These are phyloP conservation scores for Parazoanthus swiftii DNA, from an alignment of 92 coral and sea anemone species.

Conservation along the genomic window DNA sequence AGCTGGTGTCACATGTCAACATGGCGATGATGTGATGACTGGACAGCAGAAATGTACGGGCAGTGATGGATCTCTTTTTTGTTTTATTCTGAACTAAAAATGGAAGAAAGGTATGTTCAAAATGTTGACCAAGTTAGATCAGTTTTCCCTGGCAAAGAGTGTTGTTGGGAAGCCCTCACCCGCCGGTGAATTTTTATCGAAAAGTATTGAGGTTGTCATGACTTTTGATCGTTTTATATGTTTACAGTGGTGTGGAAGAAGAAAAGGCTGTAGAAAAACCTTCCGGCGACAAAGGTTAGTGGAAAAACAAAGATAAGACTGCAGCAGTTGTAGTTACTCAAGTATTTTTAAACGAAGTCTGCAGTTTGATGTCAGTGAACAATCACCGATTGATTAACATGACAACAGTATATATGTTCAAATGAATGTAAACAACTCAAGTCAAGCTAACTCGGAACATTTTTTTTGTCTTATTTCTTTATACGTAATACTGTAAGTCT, in stretches of 20 bases:
- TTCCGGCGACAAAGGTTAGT: slow-evolving; percentile 14
- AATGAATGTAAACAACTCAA: background rate
- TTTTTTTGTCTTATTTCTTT: background rate
- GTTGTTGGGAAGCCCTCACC: background rate
- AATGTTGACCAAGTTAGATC: background rate
- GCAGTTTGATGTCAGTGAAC: background rate
- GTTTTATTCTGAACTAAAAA: slow-evolving; percentile 8
- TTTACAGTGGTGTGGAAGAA: slow-evolving; percentile 34
- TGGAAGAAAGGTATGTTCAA: slow-evolving; percentile 31
- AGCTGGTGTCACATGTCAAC: slow-evolving; percentile 36
- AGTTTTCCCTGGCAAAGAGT: background rate
- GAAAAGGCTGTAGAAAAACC: slow-evolving; percentile 3
- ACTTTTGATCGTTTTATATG: background rate
- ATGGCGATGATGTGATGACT: slow-evolving; percentile 43
- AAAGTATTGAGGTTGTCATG: slow-evolving; percentile 26
- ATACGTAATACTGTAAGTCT: background rate
- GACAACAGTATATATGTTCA: no score
- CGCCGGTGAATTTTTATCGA: slow-evolving; percentile 3
- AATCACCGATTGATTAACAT: background rate
- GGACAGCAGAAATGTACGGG: background rate
- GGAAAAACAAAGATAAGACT: background rate
- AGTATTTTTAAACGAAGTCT: background rate
- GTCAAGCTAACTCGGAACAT: background rate
- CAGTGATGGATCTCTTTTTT: background rate
- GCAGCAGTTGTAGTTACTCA: background rate